phyloP scores from a whole-genome alignment of 2,888 invertebrate genomes.

The Myopa testacea region DNA sequence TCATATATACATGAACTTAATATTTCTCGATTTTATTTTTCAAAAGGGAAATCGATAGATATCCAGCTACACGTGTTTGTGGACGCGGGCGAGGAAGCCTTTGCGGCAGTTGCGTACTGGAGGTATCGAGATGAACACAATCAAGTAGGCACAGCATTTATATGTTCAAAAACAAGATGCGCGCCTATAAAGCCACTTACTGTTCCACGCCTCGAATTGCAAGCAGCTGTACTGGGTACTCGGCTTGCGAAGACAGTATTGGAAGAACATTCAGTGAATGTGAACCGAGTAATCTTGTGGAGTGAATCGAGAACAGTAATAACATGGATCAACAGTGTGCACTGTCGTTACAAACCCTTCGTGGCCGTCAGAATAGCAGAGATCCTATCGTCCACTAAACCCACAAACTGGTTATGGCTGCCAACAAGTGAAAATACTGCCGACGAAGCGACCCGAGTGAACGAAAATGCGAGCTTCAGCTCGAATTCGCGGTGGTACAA shows the following conservation, averaged over 20 bases:
- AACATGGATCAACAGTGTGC: neutral
- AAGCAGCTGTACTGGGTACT: slow-evolving; percentile 12
- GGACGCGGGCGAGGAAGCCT: slow-evolving; percentile 12
- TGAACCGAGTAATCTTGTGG: neutral
- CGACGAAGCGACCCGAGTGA: slow-evolving; percentile 49
- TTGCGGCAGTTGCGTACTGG: slow-evolving; percentile 15
- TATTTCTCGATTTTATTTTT: slow-evolving; percentile 34
- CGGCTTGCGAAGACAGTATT: slow-evolving; percentile 11
- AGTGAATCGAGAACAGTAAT: neutral
- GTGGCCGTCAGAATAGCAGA: slow-evolving; percentile 47
- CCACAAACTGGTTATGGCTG: slow-evolving; percentile 50
- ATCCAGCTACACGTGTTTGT: slow-evolving; percentile 2
- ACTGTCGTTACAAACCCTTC: neutral
- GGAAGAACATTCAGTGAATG: neutral
- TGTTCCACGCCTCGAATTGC: slow-evolving; percentile 14
- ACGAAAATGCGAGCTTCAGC: slow-evolving; percentile 26
- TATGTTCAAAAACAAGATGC: slow-evolving; percentile 10
- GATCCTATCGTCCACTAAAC: slow-evolving; percentile 41
- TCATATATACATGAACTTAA: neutral
- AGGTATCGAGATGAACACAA: neutral
- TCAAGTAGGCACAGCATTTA: neutral
- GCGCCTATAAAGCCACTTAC: slow-evolving; percentile 8
- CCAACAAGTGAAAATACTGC: slow-evolving; percentile 49
- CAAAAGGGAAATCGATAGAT: neutral
- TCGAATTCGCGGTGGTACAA: slow-evolving; percentile 40